Conservation (phyloP, 2,113 vertebrate species). For the Carassius carassius region DNA sequence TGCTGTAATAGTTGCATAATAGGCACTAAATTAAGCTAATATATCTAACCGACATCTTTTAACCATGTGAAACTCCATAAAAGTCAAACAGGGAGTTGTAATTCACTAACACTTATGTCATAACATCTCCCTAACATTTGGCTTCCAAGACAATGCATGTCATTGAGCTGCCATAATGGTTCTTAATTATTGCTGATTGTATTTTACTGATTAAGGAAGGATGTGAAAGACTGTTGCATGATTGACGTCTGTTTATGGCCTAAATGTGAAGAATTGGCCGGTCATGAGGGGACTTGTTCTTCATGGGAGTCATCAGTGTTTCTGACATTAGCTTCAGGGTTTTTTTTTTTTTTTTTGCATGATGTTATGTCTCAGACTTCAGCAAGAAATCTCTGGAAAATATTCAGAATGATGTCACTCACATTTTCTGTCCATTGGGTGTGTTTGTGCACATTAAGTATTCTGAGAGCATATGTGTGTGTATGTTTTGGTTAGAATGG, state of each 20-base stretch:
- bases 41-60: background rate
- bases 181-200: background rate
- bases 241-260: background rate
- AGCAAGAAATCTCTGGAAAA: conserved; percentile 21
- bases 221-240: background rate
- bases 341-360: background rate
- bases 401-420: conserved; percentile 11
- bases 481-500: background rate
- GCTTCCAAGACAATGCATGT: background rate
- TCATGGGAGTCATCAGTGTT: background rate
- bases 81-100: background rate
- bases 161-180: background rate
- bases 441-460: background rate
- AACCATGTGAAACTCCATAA: background rate
- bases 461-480: background rate
- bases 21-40: background rate
- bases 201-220: background rate
- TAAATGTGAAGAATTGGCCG: background rate
- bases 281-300: conserved; percentile 15
- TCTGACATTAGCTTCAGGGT: background rate
- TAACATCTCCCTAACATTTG: background rate
- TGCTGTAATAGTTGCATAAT: background rate
- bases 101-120: background rate
- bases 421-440: background rate
- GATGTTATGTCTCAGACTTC: background rate